Conservation (phyloP, 1,140 invertebrate species). For the Wiebesia pumilae region DNA sequence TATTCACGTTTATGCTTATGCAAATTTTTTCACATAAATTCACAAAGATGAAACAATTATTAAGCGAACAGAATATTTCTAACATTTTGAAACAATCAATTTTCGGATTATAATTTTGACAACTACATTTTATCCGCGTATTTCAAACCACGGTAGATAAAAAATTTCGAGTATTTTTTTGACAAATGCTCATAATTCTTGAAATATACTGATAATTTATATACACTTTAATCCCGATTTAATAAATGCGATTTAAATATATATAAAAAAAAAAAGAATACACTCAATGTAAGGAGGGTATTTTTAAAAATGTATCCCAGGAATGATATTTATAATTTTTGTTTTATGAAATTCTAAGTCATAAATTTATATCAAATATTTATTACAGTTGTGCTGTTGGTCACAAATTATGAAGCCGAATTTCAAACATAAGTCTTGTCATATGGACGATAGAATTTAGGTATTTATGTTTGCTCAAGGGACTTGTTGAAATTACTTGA, state of each 20-base stretch:
- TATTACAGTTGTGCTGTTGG: not conserved
- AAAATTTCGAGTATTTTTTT: not conserved
- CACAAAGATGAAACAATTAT: constrained; percentile 19
- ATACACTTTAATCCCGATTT: not conserved
- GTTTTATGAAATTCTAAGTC: too few species aligned
- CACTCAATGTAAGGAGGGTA: not conserved
- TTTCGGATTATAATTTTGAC: not conserved
- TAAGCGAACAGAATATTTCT: not conserved
- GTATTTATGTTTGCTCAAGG: not conserved
- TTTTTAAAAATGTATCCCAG: not conserved
- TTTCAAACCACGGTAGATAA: not conserved
- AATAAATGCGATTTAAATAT: not conserved
- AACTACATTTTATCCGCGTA: not conserved
- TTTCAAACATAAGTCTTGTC: not conserved
- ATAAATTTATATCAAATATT: not conserved
- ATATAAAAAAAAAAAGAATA: not conserved
- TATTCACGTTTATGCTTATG: constrained; percentile 26
- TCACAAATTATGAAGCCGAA: not conserved
- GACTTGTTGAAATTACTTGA: not conserved
- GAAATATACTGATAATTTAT: constrained; percentile 1
- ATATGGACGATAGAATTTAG: not conserved
- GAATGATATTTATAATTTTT: too few species aligned
- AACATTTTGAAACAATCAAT: constrained; percentile 15
- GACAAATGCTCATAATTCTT: not conserved
- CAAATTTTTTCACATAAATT: constrained; percentile 29